A percentile compares a stretch with the other conserved stretches of the same genome.
These are phyloP conservation scores for Thinocorus orbignyianus DNA, from an alignment of 2,113 vertebrate species.

Conservation along the genomic window DNA sequence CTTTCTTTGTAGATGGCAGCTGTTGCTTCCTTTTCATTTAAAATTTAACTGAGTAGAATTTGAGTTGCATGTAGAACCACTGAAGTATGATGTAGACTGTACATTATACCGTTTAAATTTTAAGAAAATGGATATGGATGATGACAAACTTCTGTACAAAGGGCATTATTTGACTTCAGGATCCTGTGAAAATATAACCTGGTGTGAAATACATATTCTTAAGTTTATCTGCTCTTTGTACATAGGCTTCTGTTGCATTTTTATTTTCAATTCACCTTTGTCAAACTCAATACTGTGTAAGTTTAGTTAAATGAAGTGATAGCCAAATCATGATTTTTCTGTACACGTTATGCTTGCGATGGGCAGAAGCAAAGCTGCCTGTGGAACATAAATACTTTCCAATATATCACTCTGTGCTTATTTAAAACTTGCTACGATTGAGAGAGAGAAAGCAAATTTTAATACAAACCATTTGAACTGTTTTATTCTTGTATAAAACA, in stretches of 20 bases:
- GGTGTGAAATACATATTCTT: neutral
- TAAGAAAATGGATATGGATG: neutral
- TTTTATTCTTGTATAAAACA: slow-evolving; percentile 4
- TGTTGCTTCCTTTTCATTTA: slow-evolving; percentile 9
- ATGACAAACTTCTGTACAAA: neutral
- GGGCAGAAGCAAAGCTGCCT: neutral
- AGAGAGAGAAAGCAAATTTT: neutral
- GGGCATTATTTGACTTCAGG: slow-evolving; percentile 11
- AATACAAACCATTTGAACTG: neutral
- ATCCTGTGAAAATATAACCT: neutral
- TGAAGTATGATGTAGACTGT: slow-evolving; percentile 36
- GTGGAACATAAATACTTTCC: neutral
- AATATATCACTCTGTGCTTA: neutral
- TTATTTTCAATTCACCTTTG: neutral
- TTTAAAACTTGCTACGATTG: neutral
- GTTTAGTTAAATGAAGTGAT: neutral
- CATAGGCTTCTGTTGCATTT: neutral
- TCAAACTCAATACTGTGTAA: neutral
- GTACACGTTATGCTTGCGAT: neutral
- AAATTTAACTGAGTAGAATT: neutral
- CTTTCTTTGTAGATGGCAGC: slow-evolving; percentile 20
- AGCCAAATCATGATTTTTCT: neutral
- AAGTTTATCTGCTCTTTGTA: neutral
- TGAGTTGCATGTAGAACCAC: slow-evolving; percentile 43
- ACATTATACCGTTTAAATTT: slow-evolving; percentile 16